Conservation (phyloP, 2,888 invertebrate species). For the Eumacrocentrus americanus region DNA sequence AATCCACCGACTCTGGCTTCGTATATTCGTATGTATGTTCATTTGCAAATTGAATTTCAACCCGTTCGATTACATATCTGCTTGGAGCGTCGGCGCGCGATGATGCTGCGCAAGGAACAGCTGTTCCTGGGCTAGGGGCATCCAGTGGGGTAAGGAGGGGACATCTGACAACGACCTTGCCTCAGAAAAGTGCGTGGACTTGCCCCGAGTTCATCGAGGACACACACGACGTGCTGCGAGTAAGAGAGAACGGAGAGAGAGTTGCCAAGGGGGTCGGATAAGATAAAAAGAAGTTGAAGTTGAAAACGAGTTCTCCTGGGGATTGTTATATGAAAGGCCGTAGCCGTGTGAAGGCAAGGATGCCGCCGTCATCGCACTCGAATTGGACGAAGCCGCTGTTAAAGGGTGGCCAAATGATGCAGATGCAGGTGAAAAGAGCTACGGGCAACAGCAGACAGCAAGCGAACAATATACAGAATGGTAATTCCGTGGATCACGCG, state of each 20-base stretch:
- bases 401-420: conserved; percentile 51
- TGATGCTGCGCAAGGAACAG: conserved; percentile 24
- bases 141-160: background rate
- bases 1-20: too few relatives aligned
- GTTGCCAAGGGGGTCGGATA: too few relatives aligned
- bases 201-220: conserved; percentile 7
- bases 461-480: conserved; percentile 40
- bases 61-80: background rate
- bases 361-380: conserved; percentile 56
- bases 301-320: background rate
- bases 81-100: conserved; percentile 9
- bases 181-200: conserved; percentile 10
- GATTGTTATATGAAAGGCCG: conserved; percentile 43
- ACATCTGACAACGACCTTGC: conserved; percentile 15
- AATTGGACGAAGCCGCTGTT: conserved; percentile 57
- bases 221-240: background rate
- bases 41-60: too few relatives aligned
- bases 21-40: background rate
- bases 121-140: conserved; percentile 10
- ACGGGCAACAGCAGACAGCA: conserved; percentile 30
- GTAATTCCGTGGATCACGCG: conserved; percentile 32
- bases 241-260: too few relatives aligned
- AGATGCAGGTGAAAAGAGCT: conserved; percentile 51
- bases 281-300: background rate
- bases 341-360: conserved; percentile 43